Evolutionary conservation across 2,888 invertebrate genomes (phyloP).

Genomic region (Globia sparganii): DNA sequence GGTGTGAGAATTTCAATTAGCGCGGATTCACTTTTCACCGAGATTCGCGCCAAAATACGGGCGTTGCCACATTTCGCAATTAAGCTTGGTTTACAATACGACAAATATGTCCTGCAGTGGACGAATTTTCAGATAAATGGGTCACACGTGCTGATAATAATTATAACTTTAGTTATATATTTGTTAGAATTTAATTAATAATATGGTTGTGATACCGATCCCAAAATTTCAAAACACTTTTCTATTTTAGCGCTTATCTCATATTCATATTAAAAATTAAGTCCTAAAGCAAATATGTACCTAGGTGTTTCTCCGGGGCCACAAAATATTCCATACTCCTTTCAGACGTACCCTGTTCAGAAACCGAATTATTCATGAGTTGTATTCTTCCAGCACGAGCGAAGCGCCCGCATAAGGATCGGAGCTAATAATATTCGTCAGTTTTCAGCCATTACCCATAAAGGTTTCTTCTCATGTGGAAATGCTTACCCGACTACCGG

Average conservation of each 20-base stretch:
- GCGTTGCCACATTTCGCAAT: constrained; percentile 59
- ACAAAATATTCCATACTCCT: constrained; percentile 35
- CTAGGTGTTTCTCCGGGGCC: background rate
- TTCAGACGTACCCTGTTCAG: constrained; percentile 30
- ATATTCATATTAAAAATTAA: constrained; percentile 43
- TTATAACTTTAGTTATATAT: constrained; percentile 13
- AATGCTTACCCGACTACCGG: constrained; percentile 31
- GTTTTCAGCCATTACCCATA: constrained; percentile 47
- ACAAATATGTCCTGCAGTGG: constrained; percentile 38
- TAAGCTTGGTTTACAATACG: constrained; percentile 59
- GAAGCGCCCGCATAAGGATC: constrained; percentile 48
- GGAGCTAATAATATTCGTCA: constrained; percentile 53
- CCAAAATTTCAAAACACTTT: constrained; percentile 1
- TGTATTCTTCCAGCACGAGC: constrained; percentile 43
- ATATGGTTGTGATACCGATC: background rate
- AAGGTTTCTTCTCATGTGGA: constrained; percentile 54
- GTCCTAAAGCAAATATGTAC: constrained; percentile 9
- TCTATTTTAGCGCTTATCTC: constrained; percentile 4
- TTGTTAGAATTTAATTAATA: background rate
- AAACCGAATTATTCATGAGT: constrained; percentile 54
- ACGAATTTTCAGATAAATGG: constrained; percentile 13
- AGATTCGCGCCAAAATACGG: constrained; percentile 64
- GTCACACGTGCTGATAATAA: constrained; percentile 15
- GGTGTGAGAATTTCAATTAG: constrained; percentile 73
- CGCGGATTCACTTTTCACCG: constrained; percentile 68